Base-by-base conservation (phyloP, 2,888 invertebrate genomes). In the Rotaria sp. region DNA sequence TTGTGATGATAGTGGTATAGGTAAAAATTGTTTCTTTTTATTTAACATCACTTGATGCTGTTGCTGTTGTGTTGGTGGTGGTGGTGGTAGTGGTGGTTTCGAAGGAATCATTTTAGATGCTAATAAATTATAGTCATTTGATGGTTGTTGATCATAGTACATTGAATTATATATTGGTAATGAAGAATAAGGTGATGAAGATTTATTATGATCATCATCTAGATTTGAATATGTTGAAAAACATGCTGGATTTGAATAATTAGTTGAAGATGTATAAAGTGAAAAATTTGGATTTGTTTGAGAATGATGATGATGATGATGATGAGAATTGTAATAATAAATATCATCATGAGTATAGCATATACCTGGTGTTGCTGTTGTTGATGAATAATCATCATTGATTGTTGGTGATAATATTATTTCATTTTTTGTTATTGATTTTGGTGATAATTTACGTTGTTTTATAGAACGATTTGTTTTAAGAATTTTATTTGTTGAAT, bases 371-470 rank as follows among this genome's bases (percentile, higher is more conserved):
- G 45, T 75, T 24, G 38, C 10, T 41, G 38, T 35, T 24, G 45
- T 15, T 45, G 45, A 80, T 45, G 41, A 45, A 45, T 45, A 80
- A 80, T n/a, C 80, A 10, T 80, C 41, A 2, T 11, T 2, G 26
- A n/a, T 24, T 41, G 80, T 80, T 26, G 80, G 41, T 7, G 80
- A 45, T 45, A 45, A 24, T 26, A 45, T 2, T 2, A 45, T 45
- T n/a, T 41, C 45, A 26, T 8, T 45, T 80, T 41, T 80, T 26
- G 80, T 80, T 11, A 45, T 18, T 80, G n/a, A 15, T 45, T n/a
- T 80, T 26, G 80, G 41, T 45, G 80, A 45, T 2, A 45, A 41
- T 80, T 80, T 80, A 80, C 80, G 80, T 45, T 45, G 80, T 80
- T 80, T 80, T n/a, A 45, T 41, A 18, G 45, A 26, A 45, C 45